Conservation (phyloP, 2,888 invertebrate species). For the Ormyrus labotus region DNA sequence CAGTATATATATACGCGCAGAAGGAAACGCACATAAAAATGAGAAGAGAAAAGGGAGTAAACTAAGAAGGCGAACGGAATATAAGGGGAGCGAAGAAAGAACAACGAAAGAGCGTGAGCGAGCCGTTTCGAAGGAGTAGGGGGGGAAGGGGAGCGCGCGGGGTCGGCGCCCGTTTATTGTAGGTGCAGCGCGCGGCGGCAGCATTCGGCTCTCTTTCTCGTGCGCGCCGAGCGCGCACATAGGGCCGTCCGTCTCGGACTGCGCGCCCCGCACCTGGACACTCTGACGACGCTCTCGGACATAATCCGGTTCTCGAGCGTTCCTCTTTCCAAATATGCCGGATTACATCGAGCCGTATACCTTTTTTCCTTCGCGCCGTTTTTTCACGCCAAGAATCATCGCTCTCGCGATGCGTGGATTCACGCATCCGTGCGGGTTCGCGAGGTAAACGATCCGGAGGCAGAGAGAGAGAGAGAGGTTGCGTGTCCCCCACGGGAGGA, state of each 20-base stretch:
- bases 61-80: background rate
- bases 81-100: conserved; percentile 22
- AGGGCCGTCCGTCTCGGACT: conserved; percentile 25
- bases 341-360: background rate
- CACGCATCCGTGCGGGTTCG: no score
- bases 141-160: conserved; percentile 56
- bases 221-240: background rate
- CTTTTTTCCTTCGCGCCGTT: background rate
- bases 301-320: background rate
- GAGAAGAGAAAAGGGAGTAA: conserved; percentile 53
- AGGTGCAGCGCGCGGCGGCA: conserved; percentile 59
- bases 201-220: conserved; percentile 1
- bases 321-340: background rate
- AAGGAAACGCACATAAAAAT: conserved; percentile 32
- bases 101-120: conserved; percentile 18
- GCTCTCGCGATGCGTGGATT: no score
- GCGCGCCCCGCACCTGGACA: background rate
- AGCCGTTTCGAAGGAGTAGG: background rate
- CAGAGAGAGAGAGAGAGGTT: background rate
- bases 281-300: no score
- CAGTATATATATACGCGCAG: background rate
- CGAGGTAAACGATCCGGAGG: conserved; percentile 29
- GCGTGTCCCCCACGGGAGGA: background rate
- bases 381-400: background rate
- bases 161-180: conserved; percentile 67